Evolutionary conservation across 2,797 vertebrate species (phyloP).

Genomic region (Propithecus deckenii): DNA sequence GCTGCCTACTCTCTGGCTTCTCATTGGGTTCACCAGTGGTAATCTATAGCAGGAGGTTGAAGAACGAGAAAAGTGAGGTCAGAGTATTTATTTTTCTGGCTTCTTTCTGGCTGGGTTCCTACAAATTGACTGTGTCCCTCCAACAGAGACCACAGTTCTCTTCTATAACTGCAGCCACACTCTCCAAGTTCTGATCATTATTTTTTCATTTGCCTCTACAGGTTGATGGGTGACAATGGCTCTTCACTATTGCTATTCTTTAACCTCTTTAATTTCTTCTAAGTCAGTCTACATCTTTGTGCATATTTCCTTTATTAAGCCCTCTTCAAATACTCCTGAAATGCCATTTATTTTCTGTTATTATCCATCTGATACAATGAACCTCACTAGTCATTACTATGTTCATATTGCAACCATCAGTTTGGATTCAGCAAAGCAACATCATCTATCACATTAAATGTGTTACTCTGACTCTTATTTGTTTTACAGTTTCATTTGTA

Average conservation of each 20-base stretch:
- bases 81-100: neutral
- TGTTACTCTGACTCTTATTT: slow-evolving; percentile 10
- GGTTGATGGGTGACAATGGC: neutral
- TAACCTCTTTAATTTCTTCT: neutral
- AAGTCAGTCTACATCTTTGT: neutral
- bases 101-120: neutral
- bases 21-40: neutral
- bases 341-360: slow-evolving; percentile 39
- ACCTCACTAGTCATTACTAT: neutral
- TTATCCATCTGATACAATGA: neutral
- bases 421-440: slow-evolving; percentile 30
- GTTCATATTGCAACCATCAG: neutral
- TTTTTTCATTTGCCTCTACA: neutral
- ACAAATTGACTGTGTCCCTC: neutral
- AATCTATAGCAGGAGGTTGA: neutral
- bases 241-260: neutral
- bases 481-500: slow-evolving; percentile 27
- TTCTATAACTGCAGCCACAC: neutral
- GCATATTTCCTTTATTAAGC: neutral
- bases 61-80: neutral
- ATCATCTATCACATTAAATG: slow-evolving; percentile 20
- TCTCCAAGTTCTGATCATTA: neutral
- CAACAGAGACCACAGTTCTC: neutral
- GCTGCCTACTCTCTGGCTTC: neutral
- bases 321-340: slow-evolving; percentile 17